Percentiles rank a stretch among this genome's conserved stretches.
phyloP scores from a whole-genome alignment of 2,888 invertebrate species.

The Yponomeuta cagnagella region DNA sequence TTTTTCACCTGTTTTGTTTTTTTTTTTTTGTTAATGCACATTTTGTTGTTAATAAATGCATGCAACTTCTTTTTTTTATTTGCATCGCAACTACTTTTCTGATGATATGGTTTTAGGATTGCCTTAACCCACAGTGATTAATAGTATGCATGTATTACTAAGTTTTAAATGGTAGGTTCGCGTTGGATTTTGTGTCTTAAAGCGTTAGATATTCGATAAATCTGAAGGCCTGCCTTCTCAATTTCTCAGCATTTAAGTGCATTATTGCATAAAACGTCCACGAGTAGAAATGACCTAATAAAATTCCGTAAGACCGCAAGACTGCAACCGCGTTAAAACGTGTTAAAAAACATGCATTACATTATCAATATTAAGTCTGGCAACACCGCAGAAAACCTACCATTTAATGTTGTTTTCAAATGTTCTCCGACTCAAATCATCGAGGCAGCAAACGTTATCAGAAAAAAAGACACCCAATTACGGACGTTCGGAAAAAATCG shows the following conservation, averaged over 20 bases:
- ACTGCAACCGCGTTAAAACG: not conserved
- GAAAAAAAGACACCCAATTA: not conserved
- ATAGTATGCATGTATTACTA: not conserved
- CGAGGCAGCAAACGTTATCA: not conserved
- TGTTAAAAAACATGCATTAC: not conserved
- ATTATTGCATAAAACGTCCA: not conserved
- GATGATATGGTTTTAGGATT: constrained; percentile 13
- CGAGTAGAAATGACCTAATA: not conserved
- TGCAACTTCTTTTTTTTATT: constrained; percentile 2
- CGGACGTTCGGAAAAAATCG: too few relatives aligned
- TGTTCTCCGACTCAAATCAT: not conserved
- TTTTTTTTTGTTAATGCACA: constrained; percentile 1
- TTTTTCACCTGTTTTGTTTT: constrained; percentile 14
- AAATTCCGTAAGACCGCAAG: not conserved
- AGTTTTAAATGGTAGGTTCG: constrained; percentile 1
- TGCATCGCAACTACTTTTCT: constrained; percentile 4
- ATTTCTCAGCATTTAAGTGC: not conserved
- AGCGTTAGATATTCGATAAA: not conserved
- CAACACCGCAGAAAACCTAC: not conserved
- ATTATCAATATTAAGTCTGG: not conserved
- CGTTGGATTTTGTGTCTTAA: not conserved
- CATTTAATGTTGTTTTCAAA: not conserved
- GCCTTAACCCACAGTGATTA: not conserved
- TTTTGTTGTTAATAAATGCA: constrained; percentile 11
- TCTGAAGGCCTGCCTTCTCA: not conserved